Evolutionary conservation across 2,888 invertebrate species (phyloP), one percentile per base, ranked within the genome.

Genomic region (Eudasyphora cyanicolor): DNA sequence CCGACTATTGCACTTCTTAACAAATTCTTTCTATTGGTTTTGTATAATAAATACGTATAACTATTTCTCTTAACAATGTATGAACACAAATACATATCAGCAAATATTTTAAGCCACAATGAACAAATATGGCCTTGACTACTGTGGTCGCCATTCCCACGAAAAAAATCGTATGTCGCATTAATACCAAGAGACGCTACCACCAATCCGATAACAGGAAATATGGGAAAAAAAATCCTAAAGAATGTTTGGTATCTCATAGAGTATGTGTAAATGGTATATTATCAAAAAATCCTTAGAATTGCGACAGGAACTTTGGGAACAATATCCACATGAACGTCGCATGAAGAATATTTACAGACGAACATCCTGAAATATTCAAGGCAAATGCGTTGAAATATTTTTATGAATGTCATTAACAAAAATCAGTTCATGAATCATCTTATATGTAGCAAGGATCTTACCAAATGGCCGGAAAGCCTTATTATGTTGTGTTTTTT

Each of bases 71-170:
- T 32, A 32, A 32, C 32, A 8, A 6, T 32, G 32, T 45, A n/a
- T n/a, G n/a, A n/a, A 45, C 54, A 54, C 6, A 54, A 54, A 54
- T 54, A 54, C 19, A 19, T n/a, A n/a, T n/a, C n/a, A 54, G 54
- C 21, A 21, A 21, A 54, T 54, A 54, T 54, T 54, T 54, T 54
- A 21, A 54, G 54, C 54, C 21, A 21, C 54, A 21, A 54, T 21
- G 54, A 10, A 8, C 21, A 21, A 54, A 19, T n/a, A n/a, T 21
- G 7, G 54, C 21, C 10, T 21, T 12, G 21, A 54, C n/a, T n/a
- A n/a, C n/a, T n/a, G n/a, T n/a, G 54, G 54, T 54, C 21, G 32
- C 32, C 32, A 32, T 8, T 8, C 6, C 38, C 38, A 38, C 2
- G 38, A 38, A 14, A 8, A 38, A 1, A n/a, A 45, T n/a, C 45